Base-by-base conservation (phyloP, 2,888 invertebrate species). In the Drosophila peninsularis region DNA sequence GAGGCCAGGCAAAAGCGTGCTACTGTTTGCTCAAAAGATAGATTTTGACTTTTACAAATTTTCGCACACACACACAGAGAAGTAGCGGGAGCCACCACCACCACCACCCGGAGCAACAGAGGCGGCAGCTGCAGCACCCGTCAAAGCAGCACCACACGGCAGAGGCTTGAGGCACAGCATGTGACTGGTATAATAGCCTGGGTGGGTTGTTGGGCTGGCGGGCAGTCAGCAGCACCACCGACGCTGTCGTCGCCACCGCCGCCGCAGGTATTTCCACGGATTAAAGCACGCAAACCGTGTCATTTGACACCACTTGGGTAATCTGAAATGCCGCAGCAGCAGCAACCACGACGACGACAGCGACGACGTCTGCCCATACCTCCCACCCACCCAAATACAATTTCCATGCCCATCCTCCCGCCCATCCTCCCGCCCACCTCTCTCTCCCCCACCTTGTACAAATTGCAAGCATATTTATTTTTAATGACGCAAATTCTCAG, bases 241-340 rank as follows among this genome's bases (percentile, higher is more conserved):
- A 17, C 50, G 36, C 32, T 19, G 50, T 36, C 50, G 50, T 34
- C 50, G 50, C 50, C 50, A 36, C 52, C 78, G 54, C 36, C 30
- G 86, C 86, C 90, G 87, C 86, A 89, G 90, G 86, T 86, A 86
- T 89, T 86, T 88, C 78, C 70, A 86, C 72, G 87, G 88, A 86
- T 86, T 89, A 88, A 82, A 76, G 79, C 80, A 89, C 83, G 86
- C 81, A 78, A 90, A 86, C 90, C 89, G 80, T 90, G 90, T 90
- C 90, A 90, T 90, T 90, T 90, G 90, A 90, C 90, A 90, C 91
- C 89, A 79, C 88, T 88, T 85, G 82, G 82, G 87, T 79, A 84
- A 87, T 89, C 89, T 73, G 86, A 88, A 89, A 89, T 88, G 89
- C 80, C 82, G 64, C 78, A 83, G 82, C 80, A 83, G 76, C 53